These are phyloP conservation scores for Burhinus bistriatus DNA, from an alignment of 2,113 vertebrate genomes.

Conservation along the genomic window DNA sequence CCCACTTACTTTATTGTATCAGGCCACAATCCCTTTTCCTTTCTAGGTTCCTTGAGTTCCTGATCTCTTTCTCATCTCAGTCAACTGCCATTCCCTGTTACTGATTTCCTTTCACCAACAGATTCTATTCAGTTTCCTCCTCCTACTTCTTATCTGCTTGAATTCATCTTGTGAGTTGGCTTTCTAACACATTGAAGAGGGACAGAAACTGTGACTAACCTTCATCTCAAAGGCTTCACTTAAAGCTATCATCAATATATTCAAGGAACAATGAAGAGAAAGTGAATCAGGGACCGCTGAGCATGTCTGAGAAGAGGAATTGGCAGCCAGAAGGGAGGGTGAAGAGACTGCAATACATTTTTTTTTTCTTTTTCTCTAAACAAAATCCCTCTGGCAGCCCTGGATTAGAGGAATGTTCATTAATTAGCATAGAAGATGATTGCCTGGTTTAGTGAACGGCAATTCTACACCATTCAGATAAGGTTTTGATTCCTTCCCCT, in stretches of 20 bases:
- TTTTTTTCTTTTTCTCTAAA: background rate
- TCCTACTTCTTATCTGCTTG: background rate
- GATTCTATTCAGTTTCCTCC: background rate
- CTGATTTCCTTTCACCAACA: background rate
- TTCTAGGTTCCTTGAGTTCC: background rate
- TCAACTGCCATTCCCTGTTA: background rate
- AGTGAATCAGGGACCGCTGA: background rate
- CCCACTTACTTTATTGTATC: background rate
- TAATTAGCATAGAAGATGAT: constrained; percentile 6
- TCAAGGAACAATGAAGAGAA: background rate
- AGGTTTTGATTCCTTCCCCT: background rate
- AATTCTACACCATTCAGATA: background rate
- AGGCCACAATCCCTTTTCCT: background rate
- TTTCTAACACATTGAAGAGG: background rate
- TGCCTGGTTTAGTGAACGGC: background rate
- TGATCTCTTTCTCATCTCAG: background rate
- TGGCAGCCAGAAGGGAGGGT: background rate
- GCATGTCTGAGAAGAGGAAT: background rate
- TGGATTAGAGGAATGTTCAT: background rate
- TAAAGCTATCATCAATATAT: background rate
- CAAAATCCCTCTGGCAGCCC: background rate
- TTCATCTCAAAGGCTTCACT: background rate
- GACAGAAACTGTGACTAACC: background rate
- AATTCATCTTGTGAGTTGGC: background rate
- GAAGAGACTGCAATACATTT: background rate